Percentiles rank a stretch among this genome's conserved stretches.
Conservation (phyloP, 2,888 invertebrate genomes). For the Cryptophagus acutangulus region DNA sequence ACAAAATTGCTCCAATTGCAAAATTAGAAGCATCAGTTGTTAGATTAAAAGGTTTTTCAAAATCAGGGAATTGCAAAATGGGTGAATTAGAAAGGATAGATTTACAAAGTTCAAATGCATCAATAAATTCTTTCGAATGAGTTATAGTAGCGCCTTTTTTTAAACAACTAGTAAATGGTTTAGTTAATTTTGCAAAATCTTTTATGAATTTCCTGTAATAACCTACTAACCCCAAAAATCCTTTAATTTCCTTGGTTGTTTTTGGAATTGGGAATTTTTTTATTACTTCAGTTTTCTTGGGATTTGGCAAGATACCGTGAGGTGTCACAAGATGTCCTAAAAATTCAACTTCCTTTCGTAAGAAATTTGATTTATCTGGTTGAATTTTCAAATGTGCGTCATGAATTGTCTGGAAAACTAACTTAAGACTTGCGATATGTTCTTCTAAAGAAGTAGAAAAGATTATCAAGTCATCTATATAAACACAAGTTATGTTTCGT, state of each 20-base stretch:
- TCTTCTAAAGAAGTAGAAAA: slow-evolving; percentile 31
- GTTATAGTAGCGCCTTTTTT: slow-evolving; percentile 10
- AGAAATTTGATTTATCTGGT: slow-evolving; percentile 12
- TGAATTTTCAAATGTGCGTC: slow-evolving; percentile 29
- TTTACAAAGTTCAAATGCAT: slow-evolving; percentile 14
- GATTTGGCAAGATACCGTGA: slow-evolving; percentile 35
- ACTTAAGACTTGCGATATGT: slow-evolving; percentile 24
- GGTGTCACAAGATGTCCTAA: slow-evolving; percentile 34
- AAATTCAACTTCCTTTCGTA: slow-evolving; percentile 26
- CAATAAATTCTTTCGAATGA: slow-evolving; percentile 15
- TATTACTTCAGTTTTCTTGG: slow-evolving; percentile 29
- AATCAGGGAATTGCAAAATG: slow-evolving; percentile 20
- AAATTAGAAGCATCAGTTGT: slow-evolving; percentile 21
- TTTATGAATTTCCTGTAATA: slow-evolving; percentile 22
- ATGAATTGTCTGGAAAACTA: slow-evolving; percentile 26
- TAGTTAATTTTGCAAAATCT: slow-evolving; percentile 11
- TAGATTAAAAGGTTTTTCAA: slow-evolving; percentile 18
- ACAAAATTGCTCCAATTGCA: slow-evolving; percentile 19
- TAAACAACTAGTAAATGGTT: slow-evolving; percentile 10
- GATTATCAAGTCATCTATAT: slow-evolving; percentile 37
- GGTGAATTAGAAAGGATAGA: slow-evolving; percentile 14
- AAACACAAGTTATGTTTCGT: too few species aligned
- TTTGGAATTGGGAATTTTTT: slow-evolving; percentile 23
- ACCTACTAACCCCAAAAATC: slow-evolving; percentile 25
- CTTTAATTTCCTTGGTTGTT: slow-evolving; percentile 32